Percentiles rank a stretch among this genome's conserved stretches.
These are phyloP conservation scores for Alauda arvensis DNA, from an alignment of 2,797 vertebrate species.

Conservation along the genomic window DNA sequence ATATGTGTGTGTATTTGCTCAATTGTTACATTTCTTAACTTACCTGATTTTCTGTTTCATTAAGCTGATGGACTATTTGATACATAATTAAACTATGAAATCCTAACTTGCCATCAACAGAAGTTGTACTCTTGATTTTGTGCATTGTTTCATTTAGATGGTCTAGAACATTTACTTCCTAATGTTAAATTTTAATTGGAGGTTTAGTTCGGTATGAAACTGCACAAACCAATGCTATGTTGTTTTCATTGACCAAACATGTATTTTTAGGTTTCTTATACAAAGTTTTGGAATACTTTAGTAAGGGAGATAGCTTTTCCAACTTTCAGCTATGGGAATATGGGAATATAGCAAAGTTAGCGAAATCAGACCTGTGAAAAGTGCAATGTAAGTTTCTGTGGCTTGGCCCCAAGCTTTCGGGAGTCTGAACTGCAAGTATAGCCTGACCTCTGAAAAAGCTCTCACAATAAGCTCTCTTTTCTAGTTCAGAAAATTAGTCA, in stretches of 20 bases:
- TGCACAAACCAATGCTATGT: neutral
- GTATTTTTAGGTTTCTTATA: constrained; percentile 29
- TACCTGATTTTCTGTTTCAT: neutral
- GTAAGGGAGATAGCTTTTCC: constrained; percentile 1
- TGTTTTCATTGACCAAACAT: neutral
- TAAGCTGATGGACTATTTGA: neutral
- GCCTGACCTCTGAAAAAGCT: neutral
- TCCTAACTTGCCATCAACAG: neutral
- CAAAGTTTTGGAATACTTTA: constrained; percentile 7
- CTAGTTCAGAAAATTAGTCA: neutral
- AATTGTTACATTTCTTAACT: neutral
- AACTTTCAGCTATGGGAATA: constrained; percentile 9
- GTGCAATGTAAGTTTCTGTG: constrained; percentile 44
- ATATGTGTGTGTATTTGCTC: neutral
- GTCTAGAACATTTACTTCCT: neutral
- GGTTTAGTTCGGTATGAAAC: neutral
- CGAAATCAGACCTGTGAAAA: constrained; percentile 42
- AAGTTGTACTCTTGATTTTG: neutral
- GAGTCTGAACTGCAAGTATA: neutral
- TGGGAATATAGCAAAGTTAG: constrained; percentile 18
- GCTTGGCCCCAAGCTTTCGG: constrained; percentile 28
- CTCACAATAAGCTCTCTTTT: neutral
- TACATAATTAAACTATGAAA: neutral
- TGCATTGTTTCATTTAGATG: neutral
- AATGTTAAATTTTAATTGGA: neutral